phyloP scores from a whole-genome alignment of 2,797 vertebrate species.

The Phylloscopus collybita region DNA sequence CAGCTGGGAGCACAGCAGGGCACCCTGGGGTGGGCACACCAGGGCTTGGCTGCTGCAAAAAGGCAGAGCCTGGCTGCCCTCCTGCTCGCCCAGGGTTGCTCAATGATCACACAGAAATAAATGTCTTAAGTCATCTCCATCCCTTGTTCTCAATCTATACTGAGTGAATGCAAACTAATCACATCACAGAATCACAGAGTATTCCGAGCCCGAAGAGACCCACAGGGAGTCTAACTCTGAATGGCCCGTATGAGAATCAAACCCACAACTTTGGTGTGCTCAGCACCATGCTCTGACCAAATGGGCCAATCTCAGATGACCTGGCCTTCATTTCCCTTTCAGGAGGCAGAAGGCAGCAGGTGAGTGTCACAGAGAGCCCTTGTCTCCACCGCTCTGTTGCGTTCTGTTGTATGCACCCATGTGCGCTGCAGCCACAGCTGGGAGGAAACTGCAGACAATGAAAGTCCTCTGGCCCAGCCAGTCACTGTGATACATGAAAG shows the following conservation, averaged over 20 bases:
- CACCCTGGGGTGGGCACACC: neutral
- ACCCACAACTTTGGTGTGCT: neutral
- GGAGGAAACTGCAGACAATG: constrained; percentile 1
- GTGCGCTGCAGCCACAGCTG: neutral
- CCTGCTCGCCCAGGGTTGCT: rapidly evolving
- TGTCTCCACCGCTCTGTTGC: neutral
- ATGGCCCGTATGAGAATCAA: neutral
- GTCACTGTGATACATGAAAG: neutral
- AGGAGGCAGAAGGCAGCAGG: neutral
- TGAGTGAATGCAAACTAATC: neutral
- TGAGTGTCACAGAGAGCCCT: neutral
- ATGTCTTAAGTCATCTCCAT: neutral
- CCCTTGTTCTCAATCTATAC: neutral
- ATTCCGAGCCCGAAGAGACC: neutral
- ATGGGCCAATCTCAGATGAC: neutral
- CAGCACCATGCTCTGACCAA: neutral
- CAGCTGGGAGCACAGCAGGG: neutral
- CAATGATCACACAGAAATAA: neutral
- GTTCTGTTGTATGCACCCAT: rapidly evolving
- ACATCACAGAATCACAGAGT: neutral
- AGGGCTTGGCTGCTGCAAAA: neutral
- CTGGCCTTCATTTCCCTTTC: neutral
- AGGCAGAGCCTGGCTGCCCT: neutral
- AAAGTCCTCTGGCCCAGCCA: neutral
- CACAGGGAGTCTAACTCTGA: neutral